Conservation (phyloP, 2,797 vertebrate species). For the Spinibarbus caldwelli region DNA sequence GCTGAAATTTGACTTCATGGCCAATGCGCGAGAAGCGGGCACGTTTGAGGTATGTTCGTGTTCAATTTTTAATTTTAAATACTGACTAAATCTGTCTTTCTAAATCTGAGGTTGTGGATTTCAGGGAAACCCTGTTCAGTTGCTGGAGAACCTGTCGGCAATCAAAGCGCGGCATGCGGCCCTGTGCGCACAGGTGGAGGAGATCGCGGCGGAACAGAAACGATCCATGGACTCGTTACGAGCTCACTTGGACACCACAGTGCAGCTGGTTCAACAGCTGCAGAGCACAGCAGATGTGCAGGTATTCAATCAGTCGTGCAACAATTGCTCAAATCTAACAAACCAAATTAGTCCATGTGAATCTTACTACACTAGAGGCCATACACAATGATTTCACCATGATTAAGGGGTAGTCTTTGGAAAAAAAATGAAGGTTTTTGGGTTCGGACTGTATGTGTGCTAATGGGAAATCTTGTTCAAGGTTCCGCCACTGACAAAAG, state of each 20-base stretch:
- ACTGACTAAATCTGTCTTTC: background rate
- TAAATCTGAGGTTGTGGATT: slow-evolving; percentile 33
- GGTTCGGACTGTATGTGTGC: background rate
- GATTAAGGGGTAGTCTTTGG: background rate
- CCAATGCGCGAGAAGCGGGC: slow-evolving; percentile 73
- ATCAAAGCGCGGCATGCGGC: slow-evolving; percentile 84
- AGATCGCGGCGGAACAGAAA: slow-evolving; percentile 79
- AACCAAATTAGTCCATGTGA: background rate
- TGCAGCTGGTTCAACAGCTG: slow-evolving; percentile 75
- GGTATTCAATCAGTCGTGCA: slow-evolving; percentile 68
- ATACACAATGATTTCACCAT: background rate
- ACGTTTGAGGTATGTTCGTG: slow-evolving; percentile 76
- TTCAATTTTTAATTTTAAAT: background rate
- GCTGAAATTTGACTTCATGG: slow-evolving; percentile 88
- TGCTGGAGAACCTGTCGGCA: slow-evolving; percentile 82
- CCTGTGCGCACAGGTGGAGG: slow-evolving; percentile 78
- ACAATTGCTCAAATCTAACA: background rate
- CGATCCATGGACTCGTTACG: slow-evolving; percentile 82
- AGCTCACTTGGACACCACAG: slow-evolving; percentile 74
- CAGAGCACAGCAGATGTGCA: slow-evolving; percentile 76
- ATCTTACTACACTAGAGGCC: background rate
- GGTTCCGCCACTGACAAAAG: slow-evolving; percentile 76
- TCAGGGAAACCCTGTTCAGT: slow-evolving; percentile 83
- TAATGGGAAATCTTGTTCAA: slow-evolving; percentile 51
- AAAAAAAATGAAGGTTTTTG: background rate